Base-by-base conservation (phyloP, 2,888 invertebrate genomes). In the Girardia tigrina region DNA sequence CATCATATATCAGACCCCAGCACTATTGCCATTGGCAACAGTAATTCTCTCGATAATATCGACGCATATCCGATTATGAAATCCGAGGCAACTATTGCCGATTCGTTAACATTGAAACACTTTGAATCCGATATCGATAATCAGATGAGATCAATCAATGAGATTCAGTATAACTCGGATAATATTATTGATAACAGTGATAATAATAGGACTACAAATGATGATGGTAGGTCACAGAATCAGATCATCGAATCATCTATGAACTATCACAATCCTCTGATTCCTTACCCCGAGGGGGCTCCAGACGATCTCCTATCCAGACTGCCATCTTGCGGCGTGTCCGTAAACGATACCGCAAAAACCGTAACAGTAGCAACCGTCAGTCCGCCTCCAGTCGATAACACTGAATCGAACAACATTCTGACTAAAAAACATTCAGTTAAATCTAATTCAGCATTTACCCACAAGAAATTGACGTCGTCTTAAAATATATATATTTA, bases 391-490 rank as follows among this genome's bases (percentile, higher is more conserved):
- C 4, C n/a, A 56, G n/a, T 56, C 56, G 36, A 16, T n/a, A n/a
- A 56, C 56, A 56, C 20, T 56, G 56, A 56, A 36, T 12, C 4
- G n/a, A 36, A 36, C 36, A 56, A 56, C n/a, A 56, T 56, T 12
- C 4, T 56, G n/a, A 56, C 23, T 56, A 56, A 56, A 56, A 56
- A 56, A 56, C 56, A 56, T 56, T 56, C 56, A 56, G 56, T 56
- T 56, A 56, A 56, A 56, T 56, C 56, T 20, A 56, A 56, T 56
- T 56, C 56, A 56, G 56, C 56, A 56, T 56, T 56, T 56, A 56
- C n/a, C 56, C 56, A 56, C 6, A 56, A 56, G 56, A 56, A 56
- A 56, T 56, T 56, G 56, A 56, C 56, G 56, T 56, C 56, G 8
- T 56, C 56, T n/a, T 56, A n/a, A 56, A 56, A 56, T 56, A n/a